Evolutionary conservation across 1,140 invertebrate genomes (phyloP).

Genomic region (Musca vetustissima): DNA sequence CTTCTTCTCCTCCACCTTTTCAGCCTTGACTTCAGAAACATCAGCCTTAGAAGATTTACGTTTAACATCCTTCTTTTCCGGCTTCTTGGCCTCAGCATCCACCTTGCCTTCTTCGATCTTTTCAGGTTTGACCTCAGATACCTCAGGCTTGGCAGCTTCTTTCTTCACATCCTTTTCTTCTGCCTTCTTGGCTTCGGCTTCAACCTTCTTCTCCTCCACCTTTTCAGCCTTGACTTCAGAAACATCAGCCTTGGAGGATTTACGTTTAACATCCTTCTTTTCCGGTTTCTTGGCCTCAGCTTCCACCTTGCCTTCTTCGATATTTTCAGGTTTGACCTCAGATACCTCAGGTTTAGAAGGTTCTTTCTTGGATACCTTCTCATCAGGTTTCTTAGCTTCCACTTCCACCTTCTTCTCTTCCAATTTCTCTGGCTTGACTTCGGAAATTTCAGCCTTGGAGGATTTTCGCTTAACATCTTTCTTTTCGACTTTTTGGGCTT

Average conservation of each 20-base stretch:
- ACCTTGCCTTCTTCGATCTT: conserved; percentile 31
- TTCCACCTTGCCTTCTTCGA: conserved; percentile 28
- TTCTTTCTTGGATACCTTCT: conserved; percentile 3
- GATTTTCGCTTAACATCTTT: conserved; percentile 11
- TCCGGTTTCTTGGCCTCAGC: conserved; percentile 28
- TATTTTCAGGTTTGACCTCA: conserved; percentile 19
- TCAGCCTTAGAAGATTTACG: conserved; percentile 29
- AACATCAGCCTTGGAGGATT: conserved; percentile 13
- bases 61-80: conserved; percentile 12
- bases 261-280: background rate
- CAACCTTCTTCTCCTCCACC: conserved; percentile 31
- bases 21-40: background rate
- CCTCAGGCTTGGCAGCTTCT: background rate
- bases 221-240: conserved; percentile 32
- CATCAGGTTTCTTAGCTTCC: background rate
- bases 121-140: conserved; percentile 23
- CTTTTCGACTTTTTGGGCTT: background rate
- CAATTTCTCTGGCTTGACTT: conserved; percentile 22
- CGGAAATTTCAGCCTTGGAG: conserved; percentile 24
- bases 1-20: conserved; percentile 31
- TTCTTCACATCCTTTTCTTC: conserved; percentile 13
- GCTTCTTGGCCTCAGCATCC: conserved; percentile 21
- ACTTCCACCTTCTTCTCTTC: conserved; percentile 27
- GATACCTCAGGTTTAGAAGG: conserved; percentile 25
- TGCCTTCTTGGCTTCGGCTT: conserved; percentile 31